Conservation (phyloP, 2,888 invertebrate species). For the Synergus laeviventris region DNA sequence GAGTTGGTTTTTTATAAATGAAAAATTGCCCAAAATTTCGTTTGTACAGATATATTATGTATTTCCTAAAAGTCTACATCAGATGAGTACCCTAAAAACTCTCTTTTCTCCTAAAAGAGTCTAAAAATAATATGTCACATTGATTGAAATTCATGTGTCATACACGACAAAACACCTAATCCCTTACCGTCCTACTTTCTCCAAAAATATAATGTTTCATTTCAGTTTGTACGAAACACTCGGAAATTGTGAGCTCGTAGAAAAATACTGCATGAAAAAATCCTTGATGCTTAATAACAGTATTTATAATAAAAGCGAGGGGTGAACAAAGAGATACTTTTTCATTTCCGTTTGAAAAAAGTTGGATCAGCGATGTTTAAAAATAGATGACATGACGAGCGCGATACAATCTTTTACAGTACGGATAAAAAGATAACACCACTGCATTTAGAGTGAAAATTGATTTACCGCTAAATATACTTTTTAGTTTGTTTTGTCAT, state of each 20-base stretch:
- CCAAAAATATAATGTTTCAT: neutral
- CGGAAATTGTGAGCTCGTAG: slow-evolving; percentile 1
- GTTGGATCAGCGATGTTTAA: slow-evolving; percentile 34
- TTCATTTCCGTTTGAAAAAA: slow-evolving; percentile 37
- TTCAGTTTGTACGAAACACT: slow-evolving; percentile 1
- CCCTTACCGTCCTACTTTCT: neutral
- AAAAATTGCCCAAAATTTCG: no score
- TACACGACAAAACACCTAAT: neutral
- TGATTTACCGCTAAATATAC: slow-evolving; percentile 23
- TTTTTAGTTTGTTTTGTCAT: slow-evolving; percentile 6
- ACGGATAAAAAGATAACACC: slow-evolving; percentile 16
- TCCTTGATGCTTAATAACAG: slow-evolving; percentile 15
- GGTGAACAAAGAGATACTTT: slow-evolving; percentile 24
- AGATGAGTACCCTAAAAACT: neutral
- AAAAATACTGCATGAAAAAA: slow-evolving; percentile 24
- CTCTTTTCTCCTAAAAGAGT: neutral
- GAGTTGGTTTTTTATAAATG: no score
- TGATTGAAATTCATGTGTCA: neutral
- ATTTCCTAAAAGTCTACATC: neutral
- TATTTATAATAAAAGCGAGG: slow-evolving; percentile 22
- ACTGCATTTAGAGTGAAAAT: slow-evolving; percentile 29
- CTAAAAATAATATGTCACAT: neutral
- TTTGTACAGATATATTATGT: neutral
- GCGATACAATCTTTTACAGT: slow-evolving; percentile 26
- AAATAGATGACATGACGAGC: slow-evolving; percentile 31